These are phyloP conservation scores for Neocrepidodera transversa DNA, from an alignment of 2,888 invertebrate species.

Conservation along the genomic window DNA sequence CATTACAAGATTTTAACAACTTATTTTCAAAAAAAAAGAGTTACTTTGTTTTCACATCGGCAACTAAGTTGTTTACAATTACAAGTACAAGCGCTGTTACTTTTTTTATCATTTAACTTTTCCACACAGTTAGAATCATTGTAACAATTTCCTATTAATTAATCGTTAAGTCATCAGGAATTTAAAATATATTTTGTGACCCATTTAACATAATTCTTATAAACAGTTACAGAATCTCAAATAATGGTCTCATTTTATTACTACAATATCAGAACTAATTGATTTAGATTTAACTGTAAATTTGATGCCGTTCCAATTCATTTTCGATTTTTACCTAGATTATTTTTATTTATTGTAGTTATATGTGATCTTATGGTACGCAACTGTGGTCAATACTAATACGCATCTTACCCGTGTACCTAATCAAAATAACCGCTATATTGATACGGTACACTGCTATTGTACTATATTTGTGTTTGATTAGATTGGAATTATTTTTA, in stretches of 20 bases:
- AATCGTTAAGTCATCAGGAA: too few relatives aligned
- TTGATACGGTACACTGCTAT: not conserved
- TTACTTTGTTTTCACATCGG: too few relatives aligned
- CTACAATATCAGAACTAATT: not conserved
- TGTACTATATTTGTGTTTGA: not conserved
- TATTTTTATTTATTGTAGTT: not conserved
- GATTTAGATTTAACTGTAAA: not conserved
- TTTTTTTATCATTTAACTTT: too few relatives aligned
- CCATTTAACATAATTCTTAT: too few relatives aligned
- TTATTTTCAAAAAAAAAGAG: too few relatives aligned
- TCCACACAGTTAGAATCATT: too few relatives aligned
- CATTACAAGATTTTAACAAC: too few relatives aligned
- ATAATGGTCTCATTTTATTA: not conserved
- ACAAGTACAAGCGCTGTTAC: too few relatives aligned
- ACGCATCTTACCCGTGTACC: not conserved
- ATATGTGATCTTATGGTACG: not conserved
- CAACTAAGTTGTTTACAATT: too few relatives aligned
- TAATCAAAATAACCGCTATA: not conserved
- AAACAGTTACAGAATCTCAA: not conserved
- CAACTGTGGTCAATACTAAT: not conserved
- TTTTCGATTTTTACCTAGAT: not conserved
- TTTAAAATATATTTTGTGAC: too few relatives aligned
- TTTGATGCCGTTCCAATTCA: not conserved
- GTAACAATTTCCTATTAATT: too few relatives aligned
- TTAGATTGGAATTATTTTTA: not conserved